phyloP scores from a whole-genome alignment of 2,113 vertebrate genomes.

The Gobius niger region DNA sequence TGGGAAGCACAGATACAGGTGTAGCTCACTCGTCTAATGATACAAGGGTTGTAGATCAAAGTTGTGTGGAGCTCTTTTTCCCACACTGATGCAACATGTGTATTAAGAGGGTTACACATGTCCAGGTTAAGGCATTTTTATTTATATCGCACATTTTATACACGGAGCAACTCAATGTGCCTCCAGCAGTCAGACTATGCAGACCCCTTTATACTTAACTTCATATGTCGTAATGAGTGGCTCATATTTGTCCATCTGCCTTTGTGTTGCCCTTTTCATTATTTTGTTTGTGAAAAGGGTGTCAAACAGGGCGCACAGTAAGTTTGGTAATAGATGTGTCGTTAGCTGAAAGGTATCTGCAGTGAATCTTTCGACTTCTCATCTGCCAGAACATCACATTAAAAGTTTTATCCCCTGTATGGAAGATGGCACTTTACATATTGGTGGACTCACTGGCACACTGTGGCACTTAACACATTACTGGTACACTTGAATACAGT shows the following conservation, averaged over 20 bases:
- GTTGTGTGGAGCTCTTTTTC: no score
- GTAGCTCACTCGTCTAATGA: no score
- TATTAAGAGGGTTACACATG: no score
- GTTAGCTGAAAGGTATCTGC: conserved; percentile 40
- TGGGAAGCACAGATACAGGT: no score
- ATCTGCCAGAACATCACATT: conserved; percentile 47
- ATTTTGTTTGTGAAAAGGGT: conserved; percentile 53
- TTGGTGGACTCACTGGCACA: background rate
- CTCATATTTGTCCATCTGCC: conserved; percentile 32
- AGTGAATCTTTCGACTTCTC: conserved; percentile 45
- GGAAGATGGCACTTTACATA: background rate
- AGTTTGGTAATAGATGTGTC: conserved; percentile 52
- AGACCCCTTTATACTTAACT: no score
- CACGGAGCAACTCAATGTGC: no score
- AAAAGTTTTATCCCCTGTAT: background rate
- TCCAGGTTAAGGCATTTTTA: no score
- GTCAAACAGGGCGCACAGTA: conserved; percentile 61
- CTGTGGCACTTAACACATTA: background rate
- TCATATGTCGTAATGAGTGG: background rate
- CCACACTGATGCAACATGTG: no score
- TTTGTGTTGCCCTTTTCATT: conserved; percentile 69
- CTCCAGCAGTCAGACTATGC: no score
- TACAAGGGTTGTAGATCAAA: no score
- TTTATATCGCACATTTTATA: no score
- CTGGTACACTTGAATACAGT: background rate